phyloP scores from a whole-genome alignment of 2,888 invertebrate species.

The Tryphoninae sp. region DNA sequence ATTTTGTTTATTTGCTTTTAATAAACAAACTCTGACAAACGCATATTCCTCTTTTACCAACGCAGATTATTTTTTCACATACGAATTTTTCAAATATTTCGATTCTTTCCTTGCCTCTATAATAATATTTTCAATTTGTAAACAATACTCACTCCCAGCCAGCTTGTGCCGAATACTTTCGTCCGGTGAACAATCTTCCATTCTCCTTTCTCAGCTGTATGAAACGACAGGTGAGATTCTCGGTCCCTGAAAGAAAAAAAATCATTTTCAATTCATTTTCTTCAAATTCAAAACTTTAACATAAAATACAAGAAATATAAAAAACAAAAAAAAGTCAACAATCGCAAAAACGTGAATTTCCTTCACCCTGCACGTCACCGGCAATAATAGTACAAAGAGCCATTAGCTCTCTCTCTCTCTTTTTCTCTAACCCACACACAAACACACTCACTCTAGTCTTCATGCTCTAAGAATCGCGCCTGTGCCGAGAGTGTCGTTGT shows the following conservation, averaged over 20 bases:
- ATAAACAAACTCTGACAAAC: too few relatives aligned
- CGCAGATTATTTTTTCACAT: too few relatives aligned
- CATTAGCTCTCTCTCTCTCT: not conserved
- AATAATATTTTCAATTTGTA: not conserved
- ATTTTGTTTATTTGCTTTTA: not conserved
- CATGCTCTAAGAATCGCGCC: not conserved
- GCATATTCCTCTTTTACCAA: too few relatives aligned
- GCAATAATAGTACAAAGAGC: conserved; percentile 23
- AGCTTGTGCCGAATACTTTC: conserved; percentile 76
- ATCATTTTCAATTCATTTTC: not conserved
- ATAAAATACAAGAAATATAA: conserved; percentile 6
- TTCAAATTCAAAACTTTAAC: not conserved
- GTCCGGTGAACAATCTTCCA: conserved; percentile 75
- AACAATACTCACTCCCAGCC: conserved; percentile 72
- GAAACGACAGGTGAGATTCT: conserved; percentile 75
- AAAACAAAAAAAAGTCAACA: not conserved
- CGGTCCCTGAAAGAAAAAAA: conserved; percentile 70
- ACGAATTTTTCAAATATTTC: too few relatives aligned
- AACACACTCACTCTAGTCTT: too few relatives aligned
- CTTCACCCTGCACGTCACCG: conserved; percentile 5
- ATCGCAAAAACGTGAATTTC: conserved; percentile 3
- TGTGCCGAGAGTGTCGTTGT: conserved; percentile 21
- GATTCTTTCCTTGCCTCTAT: not conserved
- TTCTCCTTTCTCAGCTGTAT: conserved; percentile 76
- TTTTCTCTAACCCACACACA: not conserved